Base-by-base conservation (phyloP, 2,113 vertebrate species). In the Plestiodon gilberti region DNA sequence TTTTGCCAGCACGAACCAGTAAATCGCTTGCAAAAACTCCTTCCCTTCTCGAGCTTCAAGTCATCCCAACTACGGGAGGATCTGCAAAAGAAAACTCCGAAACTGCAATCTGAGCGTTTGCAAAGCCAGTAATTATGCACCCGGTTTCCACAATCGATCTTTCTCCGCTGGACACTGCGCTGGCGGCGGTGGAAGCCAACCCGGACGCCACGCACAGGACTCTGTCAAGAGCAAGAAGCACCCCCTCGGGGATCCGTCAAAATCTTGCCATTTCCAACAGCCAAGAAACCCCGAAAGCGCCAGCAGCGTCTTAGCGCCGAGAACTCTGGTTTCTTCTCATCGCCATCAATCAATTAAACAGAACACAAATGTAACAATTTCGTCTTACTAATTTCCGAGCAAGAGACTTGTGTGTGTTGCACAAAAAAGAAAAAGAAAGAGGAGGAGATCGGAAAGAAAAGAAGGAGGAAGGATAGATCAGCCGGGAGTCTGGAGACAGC, bases 381-480 rank as follows among this genome's bases (percentile, higher is more conserved):
- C 91, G 90, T 90, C 91, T 91, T 91, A 90, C 91, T 96, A 96
- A 96, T 96, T 96, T 92, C 92, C 94, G 94, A 90, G 94, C 95
- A 91, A 95, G 93, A 93, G 86, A 93, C 92, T 90, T 94, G 83
- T 93, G 92, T 91, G 91, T 88, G 89, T 88, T 85, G 92, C 88
- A 91, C 87, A 91, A 89, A 93, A 89, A 87, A 30, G 13, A 9
- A 28, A 28, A 23, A 38, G 57, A 14, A 33, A 2, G 23, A 55
- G 81, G 90, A 94, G 93, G 14, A 64, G 92, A 93, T 79, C 90
- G 86, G 92, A 91, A 92, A 94, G 94, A 91, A 93, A 95, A 91
- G 87, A 89, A 91, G 92, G 93, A 92, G 93, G 94, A 87, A 90
- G 82, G 85, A 93, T 77, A 89, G 87, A 93, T n/a, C 87, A 86